Percentiles rank a stretch among this genome's conserved stretches.
Conservation (phyloP, 2,888 invertebrate species). For the Torymus aiolomorphi region DNA sequence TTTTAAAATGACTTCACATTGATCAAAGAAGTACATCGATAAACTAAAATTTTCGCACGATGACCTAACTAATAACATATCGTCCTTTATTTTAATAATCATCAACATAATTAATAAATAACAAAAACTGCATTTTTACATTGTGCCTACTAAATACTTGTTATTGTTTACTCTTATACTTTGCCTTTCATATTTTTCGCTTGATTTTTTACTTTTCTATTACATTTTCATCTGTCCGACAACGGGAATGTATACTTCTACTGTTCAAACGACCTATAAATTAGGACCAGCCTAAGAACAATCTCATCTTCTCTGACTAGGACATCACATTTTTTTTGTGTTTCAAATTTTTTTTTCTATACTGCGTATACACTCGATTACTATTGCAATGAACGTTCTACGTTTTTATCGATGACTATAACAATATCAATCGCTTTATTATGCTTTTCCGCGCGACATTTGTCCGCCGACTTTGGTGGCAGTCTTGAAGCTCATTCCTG, state of each 20-base stretch:
- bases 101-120: background rate
- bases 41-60: background rate
- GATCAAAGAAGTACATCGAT: conserved; percentile 30
- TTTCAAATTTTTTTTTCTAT: conserved; percentile 10
- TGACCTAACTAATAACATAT: background rate
- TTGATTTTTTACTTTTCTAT: conserved; percentile 20
- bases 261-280: conserved; percentile 61
- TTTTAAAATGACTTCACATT: conserved; percentile 16
- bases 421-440: conserved; percentile 53
- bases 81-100: background rate
- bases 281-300: conserved; percentile 67
- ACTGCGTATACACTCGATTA: conserved; percentile 50
- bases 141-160: conserved; percentile 41
- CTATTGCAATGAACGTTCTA: conserved; percentile 58
- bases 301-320: conserved; percentile 54
- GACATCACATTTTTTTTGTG: conserved; percentile 53
- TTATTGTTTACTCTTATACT: conserved; percentile 31
- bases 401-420: conserved; percentile 52
- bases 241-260: conserved; percentile 57
- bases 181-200: conserved; percentile 1
- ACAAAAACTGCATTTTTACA: conserved; percentile 38
- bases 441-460: conserved; percentile 6
- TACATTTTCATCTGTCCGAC: conserved; percentile 33
- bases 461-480: conserved; percentile 33
- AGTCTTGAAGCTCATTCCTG: conserved; percentile 45